These are phyloP conservation scores for Hydrolagus colliei DNA, from an alignment of 2,797 vertebrate species.

Conservation along the genomic window DNA sequence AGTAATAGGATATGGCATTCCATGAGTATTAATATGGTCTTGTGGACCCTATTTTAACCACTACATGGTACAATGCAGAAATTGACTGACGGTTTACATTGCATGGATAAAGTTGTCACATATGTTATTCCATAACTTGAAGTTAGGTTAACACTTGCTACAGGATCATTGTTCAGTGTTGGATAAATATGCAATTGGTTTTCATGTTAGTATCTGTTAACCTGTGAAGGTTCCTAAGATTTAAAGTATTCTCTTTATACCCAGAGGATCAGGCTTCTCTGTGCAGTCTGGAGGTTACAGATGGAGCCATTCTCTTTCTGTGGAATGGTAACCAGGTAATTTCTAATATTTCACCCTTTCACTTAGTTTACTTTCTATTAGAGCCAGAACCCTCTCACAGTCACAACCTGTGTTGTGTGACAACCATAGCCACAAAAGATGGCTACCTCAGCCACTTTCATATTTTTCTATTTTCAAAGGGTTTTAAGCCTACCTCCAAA, in stretches of 20 bases:
- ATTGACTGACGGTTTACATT: neutral
- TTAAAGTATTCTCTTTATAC: conserved; percentile 26
- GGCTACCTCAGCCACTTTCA: too few species aligned
- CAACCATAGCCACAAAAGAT: too few species aligned
- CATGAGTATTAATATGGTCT: too few species aligned
- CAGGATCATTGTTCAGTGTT: neutral
- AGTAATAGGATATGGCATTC: neutral
- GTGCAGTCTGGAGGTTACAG: conserved; percentile 58
- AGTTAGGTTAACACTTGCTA: neutral
- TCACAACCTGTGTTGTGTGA: too few species aligned
- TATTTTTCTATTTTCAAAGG: too few species aligned
- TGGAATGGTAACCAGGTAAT: conserved; percentile 89
- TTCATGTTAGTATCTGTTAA: neutral
- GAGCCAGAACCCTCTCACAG: too few species aligned
- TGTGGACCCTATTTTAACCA: neutral
- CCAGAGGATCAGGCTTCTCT: conserved; percentile 72
- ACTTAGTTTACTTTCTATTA: too few species aligned
- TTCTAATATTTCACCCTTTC: too few species aligned
- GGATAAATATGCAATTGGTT: neutral
- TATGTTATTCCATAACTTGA: too few species aligned
- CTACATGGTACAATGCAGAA: too few species aligned
- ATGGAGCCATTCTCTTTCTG: conserved; percentile 78
- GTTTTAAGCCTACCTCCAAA: too few species aligned
- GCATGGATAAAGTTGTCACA: too few species aligned
- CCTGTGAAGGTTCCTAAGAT: neutral